phyloP scores from a whole-genome alignment of 35 echinoderm and acorn worm species.

The Lytechinus pictus region DNA sequence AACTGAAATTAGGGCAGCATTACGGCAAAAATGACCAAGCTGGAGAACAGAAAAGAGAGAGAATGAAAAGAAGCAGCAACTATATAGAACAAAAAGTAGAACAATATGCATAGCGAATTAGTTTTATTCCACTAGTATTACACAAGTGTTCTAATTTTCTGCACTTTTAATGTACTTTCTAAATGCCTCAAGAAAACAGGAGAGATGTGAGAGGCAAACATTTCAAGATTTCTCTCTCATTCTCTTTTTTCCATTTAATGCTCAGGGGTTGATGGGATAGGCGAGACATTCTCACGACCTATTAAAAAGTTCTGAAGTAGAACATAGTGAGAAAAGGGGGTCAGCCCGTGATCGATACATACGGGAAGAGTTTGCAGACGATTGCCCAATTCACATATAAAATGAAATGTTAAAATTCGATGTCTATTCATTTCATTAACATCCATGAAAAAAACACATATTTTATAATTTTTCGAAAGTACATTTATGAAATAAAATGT shows the following conservation, averaged over 20 bases:
- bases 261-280: slow-evolving; percentile 23
- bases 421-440: too few relatives aligned
- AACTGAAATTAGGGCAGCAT: background rate
- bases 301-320: slow-evolving; percentile 56
- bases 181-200: background rate
- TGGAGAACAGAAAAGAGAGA: background rate
- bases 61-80: background rate
- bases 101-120: background rate
- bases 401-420: background rate
- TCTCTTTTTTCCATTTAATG: background rate
- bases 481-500: too few relatives aligned
- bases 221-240: slow-evolving; percentile 5
- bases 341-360: slow-evolving; percentile 52
- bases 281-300: slow-evolving; percentile 48
- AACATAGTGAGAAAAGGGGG: slow-evolving; percentile 46
- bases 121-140: background rate
- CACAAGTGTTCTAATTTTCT: background rate
- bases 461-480: too few relatives aligned
- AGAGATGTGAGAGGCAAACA: background rate
- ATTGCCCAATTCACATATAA: background rate
- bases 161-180: slow-evolving; percentile 12
- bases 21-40: background rate
- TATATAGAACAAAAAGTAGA: background rate
- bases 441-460: too few relatives aligned
- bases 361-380: background rate